These are phyloP conservation scores for Ditylenchus weischeri DNA, from an alignment of 2,888 invertebrate species.

Conservation along the genomic window DNA sequence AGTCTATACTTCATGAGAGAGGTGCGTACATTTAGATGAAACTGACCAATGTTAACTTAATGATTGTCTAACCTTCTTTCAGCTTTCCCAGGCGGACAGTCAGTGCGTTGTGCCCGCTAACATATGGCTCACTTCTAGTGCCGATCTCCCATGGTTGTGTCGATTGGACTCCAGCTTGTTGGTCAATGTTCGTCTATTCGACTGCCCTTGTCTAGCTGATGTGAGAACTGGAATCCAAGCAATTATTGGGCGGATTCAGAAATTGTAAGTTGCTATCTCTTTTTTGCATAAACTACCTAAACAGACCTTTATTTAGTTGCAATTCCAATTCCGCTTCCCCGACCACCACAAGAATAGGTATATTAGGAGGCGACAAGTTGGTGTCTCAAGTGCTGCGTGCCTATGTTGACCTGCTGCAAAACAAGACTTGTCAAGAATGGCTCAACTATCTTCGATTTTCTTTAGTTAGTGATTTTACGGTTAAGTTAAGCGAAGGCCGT, in stretches of 20 bases:
- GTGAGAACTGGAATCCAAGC: slow-evolving; percentile 43
- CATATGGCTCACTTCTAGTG: slow-evolving; percentile 35
- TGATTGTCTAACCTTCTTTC: no score
- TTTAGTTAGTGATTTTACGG: slow-evolving; percentile 40
- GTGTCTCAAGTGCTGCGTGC: slow-evolving; percentile 48
- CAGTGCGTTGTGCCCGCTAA: slow-evolving; percentile 16
- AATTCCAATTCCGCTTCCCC: slow-evolving; percentile 56
- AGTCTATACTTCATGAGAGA: no score
- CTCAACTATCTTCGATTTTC: slow-evolving; percentile 54
- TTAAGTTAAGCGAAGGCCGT: neutral
- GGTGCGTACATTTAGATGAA: no score
- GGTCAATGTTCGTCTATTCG: slow-evolving; percentile 33
- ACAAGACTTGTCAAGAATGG: slow-evolving; percentile 55
- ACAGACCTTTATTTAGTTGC: slow-evolving; percentile 39
- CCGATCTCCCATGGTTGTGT: slow-evolving; percentile 38
- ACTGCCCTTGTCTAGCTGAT: slow-evolving; percentile 38
- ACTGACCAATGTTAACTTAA: no score
- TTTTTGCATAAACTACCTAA: neutral
- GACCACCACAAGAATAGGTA: slow-evolving; percentile 44
- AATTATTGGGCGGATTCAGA: slow-evolving; percentile 51
- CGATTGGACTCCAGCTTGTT: slow-evolving; percentile 22
- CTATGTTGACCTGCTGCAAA: slow-evolving; percentile 54
- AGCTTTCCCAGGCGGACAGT: no score
- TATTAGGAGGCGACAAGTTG: slow-evolving; percentile 55
- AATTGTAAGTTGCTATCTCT: slow-evolving; percentile 44